Evolutionary conservation across 2,888 invertebrate species (phyloP).

Genomic region (Leucania comma): DNA sequence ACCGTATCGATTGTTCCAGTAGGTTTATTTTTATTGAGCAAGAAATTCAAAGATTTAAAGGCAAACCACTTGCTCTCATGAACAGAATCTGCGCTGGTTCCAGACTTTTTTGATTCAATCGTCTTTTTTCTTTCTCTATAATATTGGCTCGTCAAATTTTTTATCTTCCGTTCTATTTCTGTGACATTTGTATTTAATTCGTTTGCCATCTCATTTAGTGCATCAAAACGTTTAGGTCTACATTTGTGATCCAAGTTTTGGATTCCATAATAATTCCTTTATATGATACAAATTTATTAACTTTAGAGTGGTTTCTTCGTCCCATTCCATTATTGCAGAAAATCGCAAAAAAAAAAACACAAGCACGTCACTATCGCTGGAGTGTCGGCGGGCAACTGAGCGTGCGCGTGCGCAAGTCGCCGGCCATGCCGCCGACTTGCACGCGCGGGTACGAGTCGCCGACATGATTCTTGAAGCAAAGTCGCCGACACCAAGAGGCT

Average conservation of each 20-base stretch:
- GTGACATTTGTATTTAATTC: conserved; percentile 5
- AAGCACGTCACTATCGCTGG: too few relatives aligned
- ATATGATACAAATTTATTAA: too few relatives aligned
- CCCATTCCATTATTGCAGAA: too few relatives aligned
- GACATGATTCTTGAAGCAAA: background rate
- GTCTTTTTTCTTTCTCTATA: background rate
- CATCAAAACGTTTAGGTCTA: conserved; percentile 5
- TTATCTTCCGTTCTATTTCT: conserved; percentile 5
- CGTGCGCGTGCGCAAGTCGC: background rate
- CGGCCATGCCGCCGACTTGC: background rate
- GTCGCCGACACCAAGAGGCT: background rate
- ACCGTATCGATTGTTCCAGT: background rate
- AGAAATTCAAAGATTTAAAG: too few relatives aligned
- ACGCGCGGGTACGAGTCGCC: background rate
- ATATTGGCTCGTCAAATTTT: conserved; percentile 5
- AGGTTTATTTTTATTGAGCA: too few relatives aligned
- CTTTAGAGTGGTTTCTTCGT: too few relatives aligned
- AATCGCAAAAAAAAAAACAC: too few relatives aligned
- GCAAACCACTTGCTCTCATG: too few relatives aligned
- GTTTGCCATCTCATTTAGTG: conserved; percentile 5
- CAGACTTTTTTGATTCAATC: too few relatives aligned
- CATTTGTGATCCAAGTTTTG: conserved; percentile 1
- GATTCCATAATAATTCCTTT: too few relatives aligned
- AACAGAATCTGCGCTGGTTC: too few relatives aligned
- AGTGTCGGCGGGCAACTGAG: background rate